Conservation (phyloP, 2,888 invertebrate species). For the Carcina quercana region DNA sequence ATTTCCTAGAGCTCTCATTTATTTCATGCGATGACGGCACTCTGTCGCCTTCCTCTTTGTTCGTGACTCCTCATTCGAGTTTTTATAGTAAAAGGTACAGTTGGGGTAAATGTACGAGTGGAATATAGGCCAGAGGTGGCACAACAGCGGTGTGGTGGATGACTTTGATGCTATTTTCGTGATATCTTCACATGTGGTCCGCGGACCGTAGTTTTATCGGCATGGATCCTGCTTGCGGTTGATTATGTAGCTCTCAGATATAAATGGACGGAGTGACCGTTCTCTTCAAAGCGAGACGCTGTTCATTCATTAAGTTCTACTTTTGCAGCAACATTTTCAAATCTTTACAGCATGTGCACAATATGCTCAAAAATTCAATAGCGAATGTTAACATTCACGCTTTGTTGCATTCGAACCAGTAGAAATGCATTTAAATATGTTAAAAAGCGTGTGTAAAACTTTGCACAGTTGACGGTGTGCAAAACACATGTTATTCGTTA, state of each 20-base stretch:
- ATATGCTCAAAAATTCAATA: too few species aligned
- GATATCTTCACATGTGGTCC: slow-evolving; percentile 46
- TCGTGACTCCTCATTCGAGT: slow-evolving; percentile 22
- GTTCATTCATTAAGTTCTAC: too few species aligned
- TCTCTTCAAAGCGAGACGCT: too few species aligned
- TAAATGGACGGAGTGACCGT: slow-evolving; percentile 6
- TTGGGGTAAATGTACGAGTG: slow-evolving; percentile 32
- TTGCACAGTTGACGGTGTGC: too few species aligned
- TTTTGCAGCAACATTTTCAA: too few species aligned
- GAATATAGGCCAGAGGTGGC: slow-evolving; percentile 58
- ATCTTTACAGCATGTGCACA: too few species aligned
- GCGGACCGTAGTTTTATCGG: slow-evolving; percentile 49
- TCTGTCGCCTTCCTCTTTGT: neutral
- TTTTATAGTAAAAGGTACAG: slow-evolving; percentile 27
- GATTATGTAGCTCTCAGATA: slow-evolving; percentile 25
- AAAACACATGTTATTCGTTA: slow-evolving; percentile 8
- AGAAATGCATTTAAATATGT: too few species aligned
- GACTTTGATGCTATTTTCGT: slow-evolving; percentile 62
- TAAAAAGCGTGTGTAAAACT: too few species aligned
- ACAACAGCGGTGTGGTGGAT: slow-evolving; percentile 36
- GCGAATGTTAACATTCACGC: too few species aligned
- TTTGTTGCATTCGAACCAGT: too few species aligned
- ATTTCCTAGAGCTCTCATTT: too few species aligned
- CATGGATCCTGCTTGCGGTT: slow-evolving; percentile 33
- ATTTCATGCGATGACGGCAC: too few species aligned